Conservation (phyloP, 2,113 vertebrate species). For the Argyrosomus japonicus region DNA sequence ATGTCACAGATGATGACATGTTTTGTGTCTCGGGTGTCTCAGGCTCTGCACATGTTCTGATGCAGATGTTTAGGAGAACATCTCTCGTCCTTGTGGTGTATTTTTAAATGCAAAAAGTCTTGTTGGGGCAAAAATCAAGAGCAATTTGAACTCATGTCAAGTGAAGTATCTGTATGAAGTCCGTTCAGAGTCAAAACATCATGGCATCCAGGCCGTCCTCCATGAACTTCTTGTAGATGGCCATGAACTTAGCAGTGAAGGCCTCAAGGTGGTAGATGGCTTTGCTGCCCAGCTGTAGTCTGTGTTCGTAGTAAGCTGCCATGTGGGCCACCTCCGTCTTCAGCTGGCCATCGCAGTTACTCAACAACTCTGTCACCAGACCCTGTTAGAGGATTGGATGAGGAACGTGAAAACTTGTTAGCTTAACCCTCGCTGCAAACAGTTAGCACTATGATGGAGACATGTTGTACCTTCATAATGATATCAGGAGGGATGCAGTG, state of each 20-base stretch:
- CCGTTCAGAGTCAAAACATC: constrained; percentile 85
- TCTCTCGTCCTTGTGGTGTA: not conserved
- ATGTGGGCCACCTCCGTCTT: constrained; percentile 95
- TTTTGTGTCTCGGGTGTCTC: constrained; percentile 82
- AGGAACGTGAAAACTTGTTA: not conserved
- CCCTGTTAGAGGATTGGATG: constrained; percentile 80
- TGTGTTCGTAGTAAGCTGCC: constrained; percentile 95
- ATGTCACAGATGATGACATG: not conserved
- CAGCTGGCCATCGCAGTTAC: constrained; percentile 96
- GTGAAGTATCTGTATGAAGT: constrained; percentile 12
- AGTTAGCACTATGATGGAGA: not conserved
- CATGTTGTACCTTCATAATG: constrained; percentile 92
- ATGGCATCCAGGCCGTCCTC: constrained; percentile 96
- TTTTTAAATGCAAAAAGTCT: constrained; percentile 12
- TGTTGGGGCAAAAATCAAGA: constrained; percentile 1
- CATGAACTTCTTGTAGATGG: constrained; percentile 99
- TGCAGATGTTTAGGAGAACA: not conserved
- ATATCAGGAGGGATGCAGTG: constrained; percentile 98
- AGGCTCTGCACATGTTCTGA: constrained; percentile 85
- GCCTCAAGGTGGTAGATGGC: constrained; percentile 98
- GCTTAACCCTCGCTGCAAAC: not conserved
- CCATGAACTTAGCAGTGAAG: constrained; percentile 98
- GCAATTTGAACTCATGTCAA: not conserved
- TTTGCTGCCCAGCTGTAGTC: constrained; percentile 95
- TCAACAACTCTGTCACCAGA: constrained; percentile 91